These are phyloP conservation scores for Sminthurides bifidus DNA, from an alignment of 1,140 invertebrate species.

Conservation along the genomic window DNA sequence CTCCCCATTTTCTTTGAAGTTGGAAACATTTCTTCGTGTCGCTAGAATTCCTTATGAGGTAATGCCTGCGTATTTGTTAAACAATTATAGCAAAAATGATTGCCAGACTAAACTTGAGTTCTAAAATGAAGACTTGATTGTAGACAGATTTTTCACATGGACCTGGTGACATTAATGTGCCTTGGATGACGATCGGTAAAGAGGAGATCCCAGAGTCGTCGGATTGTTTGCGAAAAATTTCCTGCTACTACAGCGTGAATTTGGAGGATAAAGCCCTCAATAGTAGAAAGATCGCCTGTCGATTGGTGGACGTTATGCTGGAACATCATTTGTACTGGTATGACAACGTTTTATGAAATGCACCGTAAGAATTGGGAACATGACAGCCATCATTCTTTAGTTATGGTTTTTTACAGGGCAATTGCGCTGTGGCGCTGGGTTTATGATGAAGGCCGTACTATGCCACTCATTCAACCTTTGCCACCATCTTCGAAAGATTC, in stretches of 20 bases:
- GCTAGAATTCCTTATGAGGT: slow-evolving; percentile 30
- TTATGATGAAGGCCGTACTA: slow-evolving; percentile 22
- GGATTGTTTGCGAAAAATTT: slow-evolving; percentile 36
- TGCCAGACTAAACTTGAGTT: too few relatives aligned
- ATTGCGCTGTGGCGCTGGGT: slow-evolving; percentile 29
- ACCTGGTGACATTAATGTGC: slow-evolving; percentile 10
- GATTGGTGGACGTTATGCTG: slow-evolving; percentile 35
- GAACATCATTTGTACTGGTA: slow-evolving; percentile 40
- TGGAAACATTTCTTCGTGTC: slow-evolving; percentile 33
- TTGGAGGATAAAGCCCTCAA: slow-evolving; percentile 31
- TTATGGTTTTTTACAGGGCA: slow-evolving; percentile 15
- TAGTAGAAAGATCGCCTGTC: slow-evolving; percentile 31
- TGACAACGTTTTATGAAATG: slow-evolving; percentile 3
- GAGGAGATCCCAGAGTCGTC: slow-evolving; percentile 35
- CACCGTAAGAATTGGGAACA: neutral
- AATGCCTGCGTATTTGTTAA: neutral
- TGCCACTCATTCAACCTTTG: slow-evolving; percentile 22
- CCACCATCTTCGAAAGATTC: neutral
- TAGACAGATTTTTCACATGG: neutral
- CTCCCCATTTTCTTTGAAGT: slow-evolving; percentile 29
- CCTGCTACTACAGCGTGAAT: slow-evolving; percentile 31
- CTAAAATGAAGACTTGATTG: neutral
- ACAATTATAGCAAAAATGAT: neutral
- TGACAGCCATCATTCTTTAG: neutral
- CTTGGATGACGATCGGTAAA: slow-evolving; percentile 37